Percentiles rank a stretch among this genome's conserved stretches.
Evolutionary conservation across 2,113 vertebrate genomes (phyloP).

Genomic region (Paralichthys olivaceus): DNA sequence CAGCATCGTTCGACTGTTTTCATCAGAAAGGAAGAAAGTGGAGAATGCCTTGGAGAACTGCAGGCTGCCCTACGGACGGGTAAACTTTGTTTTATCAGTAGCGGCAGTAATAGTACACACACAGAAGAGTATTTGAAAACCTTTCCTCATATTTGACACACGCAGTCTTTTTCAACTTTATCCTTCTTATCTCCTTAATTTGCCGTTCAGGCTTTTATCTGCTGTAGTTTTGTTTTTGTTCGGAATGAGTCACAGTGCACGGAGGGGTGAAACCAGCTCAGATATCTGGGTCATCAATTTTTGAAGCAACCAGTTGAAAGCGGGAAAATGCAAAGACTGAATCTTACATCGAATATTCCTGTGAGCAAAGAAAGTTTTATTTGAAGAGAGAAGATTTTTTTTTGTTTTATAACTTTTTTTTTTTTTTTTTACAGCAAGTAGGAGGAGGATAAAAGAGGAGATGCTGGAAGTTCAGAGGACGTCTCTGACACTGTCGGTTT

Average conservation of each 20-base stretch:
- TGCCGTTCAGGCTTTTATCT: constrained; percentile 5
- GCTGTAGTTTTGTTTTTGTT: constrained; percentile 9
- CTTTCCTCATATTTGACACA: background rate
- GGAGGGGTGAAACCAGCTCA: constrained; percentile 30
- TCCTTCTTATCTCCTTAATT: background rate
- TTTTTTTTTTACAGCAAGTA: background rate
- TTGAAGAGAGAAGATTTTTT: background rate
- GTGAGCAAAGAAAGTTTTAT: background rate
- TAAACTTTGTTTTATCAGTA: constrained; percentile 66
- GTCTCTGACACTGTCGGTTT: background rate
- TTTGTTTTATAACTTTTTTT: background rate
- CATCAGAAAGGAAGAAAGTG: constrained; percentile 93
- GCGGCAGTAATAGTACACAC: background rate
- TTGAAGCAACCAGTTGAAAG: constrained; percentile 22
- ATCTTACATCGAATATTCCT: constrained; percentile 25
- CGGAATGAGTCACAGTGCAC: constrained; percentile 27
- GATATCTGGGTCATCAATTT: constrained; percentile 51
- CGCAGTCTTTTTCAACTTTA: background rate
- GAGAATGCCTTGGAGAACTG: constrained; percentile 93
- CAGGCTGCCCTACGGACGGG: constrained; percentile 93
- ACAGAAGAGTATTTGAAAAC: background rate
- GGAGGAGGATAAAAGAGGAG: background rate
- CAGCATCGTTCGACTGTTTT: constrained; percentile 95
- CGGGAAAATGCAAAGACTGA: background rate
- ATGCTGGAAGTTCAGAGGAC: background rate